phyloP scores from a whole-genome alignment of 2,888 invertebrate species.

The Rhabditoides inermis region DNA sequence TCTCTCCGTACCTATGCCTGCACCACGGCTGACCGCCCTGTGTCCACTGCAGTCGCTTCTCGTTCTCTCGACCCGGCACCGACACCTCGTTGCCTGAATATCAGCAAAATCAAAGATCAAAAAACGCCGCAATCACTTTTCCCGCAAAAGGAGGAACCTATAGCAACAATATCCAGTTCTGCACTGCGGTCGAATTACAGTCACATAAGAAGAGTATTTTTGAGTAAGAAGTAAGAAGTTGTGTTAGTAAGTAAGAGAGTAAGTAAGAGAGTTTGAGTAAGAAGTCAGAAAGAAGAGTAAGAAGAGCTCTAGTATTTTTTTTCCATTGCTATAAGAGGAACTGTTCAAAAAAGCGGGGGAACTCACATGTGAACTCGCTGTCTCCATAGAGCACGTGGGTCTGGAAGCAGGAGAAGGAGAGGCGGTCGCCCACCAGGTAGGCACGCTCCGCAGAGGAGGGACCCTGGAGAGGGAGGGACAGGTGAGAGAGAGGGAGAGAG shows the following conservation, averaged over 20 bases:
- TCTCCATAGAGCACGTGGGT: conserved; percentile 44
- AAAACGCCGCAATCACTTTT: background rate
- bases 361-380: conserved; percentile 35
- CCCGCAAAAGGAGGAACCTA: too few relatives aligned
- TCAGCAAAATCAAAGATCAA: background rate
- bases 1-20: conserved; percentile 7
- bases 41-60: conserved; percentile 20
- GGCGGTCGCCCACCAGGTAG: conserved; percentile 40
- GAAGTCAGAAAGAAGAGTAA: too few relatives aligned
- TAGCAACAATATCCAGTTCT: too few relatives aligned
- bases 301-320: too few relatives aligned
- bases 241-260: too few relatives aligned
- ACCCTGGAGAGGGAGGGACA: conserved; percentile 4
- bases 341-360: too few relatives aligned
- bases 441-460: conserved; percentile 33
- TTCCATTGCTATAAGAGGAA: background rate
- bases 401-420: conserved; percentile 44
- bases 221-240: too few relatives aligned
- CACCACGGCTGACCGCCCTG: conserved; percentile 23
- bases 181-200: too few relatives aligned
- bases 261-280: too few relatives aligned
- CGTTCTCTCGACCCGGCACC: conserved; percentile 8
- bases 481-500: background rate
- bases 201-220: too few relatives aligned
- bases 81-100: conserved; percentile 7